Conservation (phyloP, 1,140 invertebrate species). For the Drosophila biarmipes region DNA sequence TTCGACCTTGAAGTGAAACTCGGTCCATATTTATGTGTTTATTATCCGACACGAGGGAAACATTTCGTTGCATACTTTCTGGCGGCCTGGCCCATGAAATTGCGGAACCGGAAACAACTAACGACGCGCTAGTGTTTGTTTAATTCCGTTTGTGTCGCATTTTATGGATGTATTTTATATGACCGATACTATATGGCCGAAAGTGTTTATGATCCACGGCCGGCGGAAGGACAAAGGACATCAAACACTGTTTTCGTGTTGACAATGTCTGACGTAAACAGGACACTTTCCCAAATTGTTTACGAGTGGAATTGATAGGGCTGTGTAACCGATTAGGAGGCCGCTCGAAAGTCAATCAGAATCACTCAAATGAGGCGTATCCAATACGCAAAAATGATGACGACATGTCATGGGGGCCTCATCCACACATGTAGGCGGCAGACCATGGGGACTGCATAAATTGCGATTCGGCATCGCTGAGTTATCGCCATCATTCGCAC, state of each 20-base stretch:
- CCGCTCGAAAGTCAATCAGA: conserved; percentile 67
- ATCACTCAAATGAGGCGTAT: conserved; percentile 57
- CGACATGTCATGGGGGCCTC: conserved; percentile 35
- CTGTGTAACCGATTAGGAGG: conserved; percentile 58
- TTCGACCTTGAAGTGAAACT: conserved; percentile 38
- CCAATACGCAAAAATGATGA: conserved; percentile 65
- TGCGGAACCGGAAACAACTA: conserved; percentile 66
- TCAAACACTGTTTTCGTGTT: conserved; percentile 37
- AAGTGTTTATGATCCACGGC: conserved; percentile 37
- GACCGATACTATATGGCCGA: conserved; percentile 42
- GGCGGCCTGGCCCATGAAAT: conserved; percentile 36
- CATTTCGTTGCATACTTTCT: conserved; percentile 42
- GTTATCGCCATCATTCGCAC: conserved; percentile 59
- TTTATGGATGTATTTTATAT: conserved; percentile 57
- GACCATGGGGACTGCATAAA: conserved; percentile 58
- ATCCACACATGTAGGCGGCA: conserved; percentile 2
- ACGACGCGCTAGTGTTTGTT: conserved; percentile 64
- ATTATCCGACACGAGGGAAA: conserved; percentile 50
- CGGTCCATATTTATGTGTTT: conserved; percentile 55
- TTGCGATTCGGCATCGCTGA: conserved; percentile 49
- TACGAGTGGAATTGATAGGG: conserved; percentile 65
- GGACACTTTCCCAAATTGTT: conserved; percentile 60
- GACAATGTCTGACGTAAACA: conserved; percentile 65
- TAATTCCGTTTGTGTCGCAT: conserved; percentile 52
- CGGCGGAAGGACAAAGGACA: conserved; percentile 38